A percentile compares a stretch with the other conserved stretches of the same genome.
Conservation (phyloP, 2,797 vertebrate species). For the Peromyscus eremicus region DNA sequence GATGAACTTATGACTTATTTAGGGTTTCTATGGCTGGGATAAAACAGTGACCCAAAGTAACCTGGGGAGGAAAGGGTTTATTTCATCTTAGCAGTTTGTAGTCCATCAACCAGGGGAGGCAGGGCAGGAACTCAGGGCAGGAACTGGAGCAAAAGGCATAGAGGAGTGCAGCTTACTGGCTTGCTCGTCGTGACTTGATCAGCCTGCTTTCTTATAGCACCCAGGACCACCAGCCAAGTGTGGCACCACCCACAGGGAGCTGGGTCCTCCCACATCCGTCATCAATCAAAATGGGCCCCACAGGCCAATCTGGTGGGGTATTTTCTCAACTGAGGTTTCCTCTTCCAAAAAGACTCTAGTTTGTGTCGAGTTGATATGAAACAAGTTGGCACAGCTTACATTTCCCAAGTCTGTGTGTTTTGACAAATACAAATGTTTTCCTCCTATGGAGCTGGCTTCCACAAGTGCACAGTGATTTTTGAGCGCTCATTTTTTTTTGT, state of each 20-base stretch:
- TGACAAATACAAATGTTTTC: conserved; percentile 6
- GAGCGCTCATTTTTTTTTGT: not conserved
- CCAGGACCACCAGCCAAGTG: not conserved
- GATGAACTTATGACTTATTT: not conserved
- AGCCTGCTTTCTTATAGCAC: not conserved
- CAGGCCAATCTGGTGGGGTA: not conserved
- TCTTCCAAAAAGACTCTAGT: not conserved
- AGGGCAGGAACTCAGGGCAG: not conserved
- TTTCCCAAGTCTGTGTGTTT: not conserved
- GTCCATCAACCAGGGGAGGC: too few relatives aligned
- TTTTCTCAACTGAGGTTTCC: not conserved
- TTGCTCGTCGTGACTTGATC: not conserved
- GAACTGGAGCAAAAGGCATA: not conserved
- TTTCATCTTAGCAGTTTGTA: not conserved
- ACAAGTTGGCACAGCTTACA: not conserved
- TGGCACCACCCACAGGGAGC: not conserved
- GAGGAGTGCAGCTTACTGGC: not conserved
- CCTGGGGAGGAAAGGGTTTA: not conserved
- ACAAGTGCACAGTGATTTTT: not conserved
- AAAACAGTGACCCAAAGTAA: not conserved
- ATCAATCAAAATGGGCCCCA: not conserved
- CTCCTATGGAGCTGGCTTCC: not conserved
- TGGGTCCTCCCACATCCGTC: not conserved
- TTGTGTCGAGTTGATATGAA: not conserved
- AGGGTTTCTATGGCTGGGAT: too few relatives aligned